A percentile compares a stretch with the other conserved stretches of the same genome.
Evolutionary conservation across 1,140 invertebrate species (phyloP).

Genomic region (Aricia agestis): DNA sequence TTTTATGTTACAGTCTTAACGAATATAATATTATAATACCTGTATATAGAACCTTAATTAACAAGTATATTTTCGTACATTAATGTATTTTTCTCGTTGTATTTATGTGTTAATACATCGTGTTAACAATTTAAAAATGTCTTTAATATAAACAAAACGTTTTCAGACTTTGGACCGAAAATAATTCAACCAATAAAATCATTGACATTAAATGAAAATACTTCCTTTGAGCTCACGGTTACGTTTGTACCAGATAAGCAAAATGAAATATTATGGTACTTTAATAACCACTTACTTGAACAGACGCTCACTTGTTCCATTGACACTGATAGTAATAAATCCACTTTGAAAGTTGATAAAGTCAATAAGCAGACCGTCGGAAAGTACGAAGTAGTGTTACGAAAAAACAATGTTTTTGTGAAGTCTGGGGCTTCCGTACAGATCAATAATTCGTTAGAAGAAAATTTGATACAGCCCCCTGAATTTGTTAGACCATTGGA

Average conservation of each 20-base stretch:
- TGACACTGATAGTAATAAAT: conserved; percentile 80
- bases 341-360: conserved; percentile 82
- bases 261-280: conserved; percentile 90
- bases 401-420: conserved; percentile 85
- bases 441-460: conserved; percentile 77
- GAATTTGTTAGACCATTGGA: conserved; percentile 83
- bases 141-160: conserved; percentile 27
- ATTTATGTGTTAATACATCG: not conserved
- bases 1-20: not conserved
- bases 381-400: conserved; percentile 89
- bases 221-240: conserved; percentile 73
- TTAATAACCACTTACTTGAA: conserved; percentile 88
- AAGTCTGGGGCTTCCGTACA: conserved; percentile 87
- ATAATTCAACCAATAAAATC: conserved; percentile 60
- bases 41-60: not conserved
- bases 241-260: conserved; percentile 83
- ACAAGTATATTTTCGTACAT: not conserved
- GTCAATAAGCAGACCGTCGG: conserved; percentile 85
- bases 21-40: not conserved
- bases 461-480: conserved; percentile 81
- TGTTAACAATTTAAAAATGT: not conserved
- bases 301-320: conserved; percentile 82
- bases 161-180: conserved; percentile 65
- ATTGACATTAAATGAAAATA: conserved; percentile 49
- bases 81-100: not conserved